These are phyloP conservation scores for Lasioglossum albipes DNA, from an alignment of 1,140 invertebrate genomes.

Conservation along the genomic window DNA sequence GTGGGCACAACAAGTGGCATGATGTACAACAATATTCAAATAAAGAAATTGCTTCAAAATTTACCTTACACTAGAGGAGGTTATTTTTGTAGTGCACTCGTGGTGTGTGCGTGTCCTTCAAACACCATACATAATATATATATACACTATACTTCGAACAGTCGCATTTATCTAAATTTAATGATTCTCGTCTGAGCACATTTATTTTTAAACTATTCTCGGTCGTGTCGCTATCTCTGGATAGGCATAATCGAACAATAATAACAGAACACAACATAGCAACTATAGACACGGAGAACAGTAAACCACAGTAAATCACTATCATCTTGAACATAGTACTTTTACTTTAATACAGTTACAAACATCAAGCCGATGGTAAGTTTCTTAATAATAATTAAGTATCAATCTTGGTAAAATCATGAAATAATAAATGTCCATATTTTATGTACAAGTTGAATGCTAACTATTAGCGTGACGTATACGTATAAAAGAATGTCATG, in stretches of 20 bases:
- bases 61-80: conserved; percentile 17
- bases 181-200: background rate
- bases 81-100: conserved; percentile 36
- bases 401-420: background rate
- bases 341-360: background rate
- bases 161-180: conserved; percentile 20
- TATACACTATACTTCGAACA: background rate
- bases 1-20: conserved; percentile 40
- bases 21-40: conserved; percentile 54
- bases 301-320: background rate
- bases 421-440: background rate
- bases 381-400: background rate
- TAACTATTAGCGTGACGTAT: too few relatives aligned
- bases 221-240: background rate
- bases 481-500: background rate
- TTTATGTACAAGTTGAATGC: background rate
- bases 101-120: background rate
- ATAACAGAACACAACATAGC: background rate
- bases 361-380: background rate
- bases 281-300: background rate
- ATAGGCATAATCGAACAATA: background rate
- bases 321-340: background rate
- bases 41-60: conserved; percentile 61
- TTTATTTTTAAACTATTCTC: conserved; percentile 9
- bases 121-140: background rate